Base-by-base conservation (phyloP, 2,797 vertebrate species). In the Okamejei kenojei region DNA sequence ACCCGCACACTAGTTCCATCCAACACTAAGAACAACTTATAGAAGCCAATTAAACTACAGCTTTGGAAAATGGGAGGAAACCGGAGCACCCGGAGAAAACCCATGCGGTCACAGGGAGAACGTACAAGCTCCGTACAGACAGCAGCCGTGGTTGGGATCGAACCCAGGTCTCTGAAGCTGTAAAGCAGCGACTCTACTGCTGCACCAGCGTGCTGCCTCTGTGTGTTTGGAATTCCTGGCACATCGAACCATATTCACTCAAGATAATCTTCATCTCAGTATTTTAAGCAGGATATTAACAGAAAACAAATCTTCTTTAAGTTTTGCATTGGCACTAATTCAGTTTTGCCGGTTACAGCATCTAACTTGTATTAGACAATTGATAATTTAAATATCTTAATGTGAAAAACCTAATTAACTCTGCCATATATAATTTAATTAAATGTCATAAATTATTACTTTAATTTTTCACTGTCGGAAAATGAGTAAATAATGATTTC, bases 401-500 rank as follows among this genome's bases (percentile, higher is more conserved):
- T 9, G n/a, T 35, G 6, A 21, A 63, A 88, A 88, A 68, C 10
- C 68, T 88, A n/a, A 68, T 88, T 88, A 88, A 65, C 63, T 88
- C 61, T 65, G 13, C 7, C n/a, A 1, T 19, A 68, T 68, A 88
- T 35, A 21, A 88, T 58, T 86, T 29, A 84, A 86, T 88, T 88
- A 88, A 88, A 88, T 68, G 68, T 68, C 15, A 88, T 88, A 21
- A 88, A 21, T 65, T 65, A 88, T 88, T 13, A 88, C 65, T 88
- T 88, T 88, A 88, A 68, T 88, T 35, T 88, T 88, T 88, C 8
- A 68, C 84, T 68, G 84, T 32, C 45, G 32, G 77, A 61, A 19
- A 32, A 61, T 88, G 58, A 61, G 2, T 32, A 88, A 88, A 88
- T 86, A 88, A 88, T 84, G 82, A 86, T 88, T n/a, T 35, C 63